These are phyloP conservation scores for Tiaroga cobitis DNA, from an alignment of 2,797 vertebrate species.

Conservation along the genomic window DNA sequence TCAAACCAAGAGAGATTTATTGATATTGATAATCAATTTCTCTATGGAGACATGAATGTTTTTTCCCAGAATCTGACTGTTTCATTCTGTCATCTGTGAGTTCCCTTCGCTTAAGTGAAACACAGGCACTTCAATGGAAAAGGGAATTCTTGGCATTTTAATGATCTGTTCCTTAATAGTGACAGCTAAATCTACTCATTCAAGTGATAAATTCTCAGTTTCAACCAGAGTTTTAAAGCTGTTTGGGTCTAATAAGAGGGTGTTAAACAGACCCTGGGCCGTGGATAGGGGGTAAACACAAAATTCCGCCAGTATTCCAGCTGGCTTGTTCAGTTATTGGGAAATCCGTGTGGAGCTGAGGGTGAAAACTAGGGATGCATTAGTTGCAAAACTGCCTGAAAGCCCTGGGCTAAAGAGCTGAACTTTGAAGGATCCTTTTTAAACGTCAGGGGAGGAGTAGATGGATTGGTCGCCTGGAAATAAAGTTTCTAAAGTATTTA, in stretches of 20 bases:
- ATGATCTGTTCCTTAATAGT: conserved; percentile 13
- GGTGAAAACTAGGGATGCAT: conserved; percentile 47
- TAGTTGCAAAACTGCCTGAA: conserved; percentile 49
- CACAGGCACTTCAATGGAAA: not conserved
- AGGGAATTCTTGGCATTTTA: conserved; percentile 5
- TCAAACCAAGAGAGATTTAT: not conserved
- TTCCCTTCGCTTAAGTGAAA: not conserved
- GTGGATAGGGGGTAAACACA: conserved; percentile 15
- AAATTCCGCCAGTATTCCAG: conserved; percentile 14
- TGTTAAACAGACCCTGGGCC: conserved; percentile 11
- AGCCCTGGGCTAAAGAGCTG: conserved; percentile 55
- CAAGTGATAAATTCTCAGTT: conserved; percentile 19
- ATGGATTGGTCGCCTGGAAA: conserved; percentile 27
- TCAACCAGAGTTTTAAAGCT: conserved; percentile 17
- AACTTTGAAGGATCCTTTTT: conserved; percentile 20
- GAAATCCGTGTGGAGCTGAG: conserved; percentile 58
- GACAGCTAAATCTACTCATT: conserved; percentile 36
- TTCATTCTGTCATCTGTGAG: not conserved
- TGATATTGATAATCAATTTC: not conserved
- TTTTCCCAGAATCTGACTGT: not conserved
- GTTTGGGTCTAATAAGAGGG: not conserved
- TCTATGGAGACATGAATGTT: not conserved
- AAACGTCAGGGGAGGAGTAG: conserved; percentile 10
- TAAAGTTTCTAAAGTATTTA: conserved; percentile 8
- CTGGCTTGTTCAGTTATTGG: conserved; percentile 41